phyloP scores from a whole-genome alignment of 2,113 vertebrate species.

The Pitta sordida region DNA sequence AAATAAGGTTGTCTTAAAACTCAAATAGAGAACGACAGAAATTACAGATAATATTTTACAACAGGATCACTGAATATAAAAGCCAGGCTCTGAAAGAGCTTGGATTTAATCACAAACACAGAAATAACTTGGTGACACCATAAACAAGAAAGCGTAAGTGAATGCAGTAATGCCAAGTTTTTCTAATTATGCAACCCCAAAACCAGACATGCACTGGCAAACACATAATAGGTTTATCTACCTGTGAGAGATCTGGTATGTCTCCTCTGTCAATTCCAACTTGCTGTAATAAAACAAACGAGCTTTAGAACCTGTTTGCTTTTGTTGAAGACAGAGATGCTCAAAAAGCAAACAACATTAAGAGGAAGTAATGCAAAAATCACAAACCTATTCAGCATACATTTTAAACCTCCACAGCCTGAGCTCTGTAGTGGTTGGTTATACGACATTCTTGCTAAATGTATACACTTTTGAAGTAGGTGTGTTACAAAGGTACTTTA shows the following conservation, averaged over 20 bases:
- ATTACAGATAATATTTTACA: background rate
- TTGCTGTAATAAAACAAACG: conserved; percentile 80
- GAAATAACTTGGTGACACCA: background rate
- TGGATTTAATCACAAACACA: background rate
- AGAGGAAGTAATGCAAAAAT: background rate
- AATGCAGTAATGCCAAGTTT: background rate
- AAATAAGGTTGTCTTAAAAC: background rate
- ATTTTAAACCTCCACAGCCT: background rate
- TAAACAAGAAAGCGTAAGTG: background rate
- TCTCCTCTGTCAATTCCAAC: conserved; percentile 98
- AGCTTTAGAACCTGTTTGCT: background rate
- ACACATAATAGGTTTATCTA: conserved; percentile 58
- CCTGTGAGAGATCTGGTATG: conserved; percentile 95
- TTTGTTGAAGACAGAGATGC: background rate
- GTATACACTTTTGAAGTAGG: background rate
- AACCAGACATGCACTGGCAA: background rate
- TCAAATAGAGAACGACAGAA: background rate
- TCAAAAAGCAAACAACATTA: background rate
- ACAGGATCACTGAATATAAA: background rate
- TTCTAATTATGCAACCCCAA: background rate
- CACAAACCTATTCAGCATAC: background rate
- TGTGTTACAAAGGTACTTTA: background rate
- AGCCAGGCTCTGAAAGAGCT: background rate
- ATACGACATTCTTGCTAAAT: background rate
- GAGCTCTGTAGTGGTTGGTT: background rate